Conservation (phyloP, 1,140 invertebrate genomes). For the Panulirus ornatus region DNA sequence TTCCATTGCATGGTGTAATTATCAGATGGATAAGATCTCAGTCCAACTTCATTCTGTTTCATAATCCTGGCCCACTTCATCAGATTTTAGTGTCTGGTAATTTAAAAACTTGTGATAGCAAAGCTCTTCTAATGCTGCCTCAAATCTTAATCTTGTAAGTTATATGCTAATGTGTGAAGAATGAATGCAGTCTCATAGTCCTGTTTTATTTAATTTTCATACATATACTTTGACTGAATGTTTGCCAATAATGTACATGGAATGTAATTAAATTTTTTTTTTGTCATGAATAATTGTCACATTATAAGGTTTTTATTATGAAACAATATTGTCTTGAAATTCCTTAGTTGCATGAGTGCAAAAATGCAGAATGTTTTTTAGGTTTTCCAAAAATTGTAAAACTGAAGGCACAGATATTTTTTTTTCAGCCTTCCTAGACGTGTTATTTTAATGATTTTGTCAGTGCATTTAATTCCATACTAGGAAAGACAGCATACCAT, state of each 20-base stretch:
- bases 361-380: too few relatives aligned
- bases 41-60: too few relatives aligned
- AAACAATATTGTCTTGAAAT: neutral
- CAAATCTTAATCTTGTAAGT: neutral
- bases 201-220: neutral
- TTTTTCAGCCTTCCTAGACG: too few relatives aligned
- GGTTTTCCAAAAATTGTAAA: neutral
- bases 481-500: too few relatives aligned
- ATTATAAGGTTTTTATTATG: neutral
- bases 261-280: neutral
- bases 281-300: neutral
- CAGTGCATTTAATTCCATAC: too few relatives aligned
- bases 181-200: neutral
- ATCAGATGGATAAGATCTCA: too few relatives aligned
- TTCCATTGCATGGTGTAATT: neutral
- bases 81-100: neutral
- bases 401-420: neutral
- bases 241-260: neutral
- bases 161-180: neutral
- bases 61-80: neutral
- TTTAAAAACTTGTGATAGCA: neutral
- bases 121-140: neutral
- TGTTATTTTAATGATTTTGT: too few relatives aligned
- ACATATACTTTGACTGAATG: neutral
- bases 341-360: too few relatives aligned